These are phyloP conservation scores for Sturnus vulgaris DNA, from an alignment of 2,113 vertebrate species.

Conservation along the genomic window DNA sequence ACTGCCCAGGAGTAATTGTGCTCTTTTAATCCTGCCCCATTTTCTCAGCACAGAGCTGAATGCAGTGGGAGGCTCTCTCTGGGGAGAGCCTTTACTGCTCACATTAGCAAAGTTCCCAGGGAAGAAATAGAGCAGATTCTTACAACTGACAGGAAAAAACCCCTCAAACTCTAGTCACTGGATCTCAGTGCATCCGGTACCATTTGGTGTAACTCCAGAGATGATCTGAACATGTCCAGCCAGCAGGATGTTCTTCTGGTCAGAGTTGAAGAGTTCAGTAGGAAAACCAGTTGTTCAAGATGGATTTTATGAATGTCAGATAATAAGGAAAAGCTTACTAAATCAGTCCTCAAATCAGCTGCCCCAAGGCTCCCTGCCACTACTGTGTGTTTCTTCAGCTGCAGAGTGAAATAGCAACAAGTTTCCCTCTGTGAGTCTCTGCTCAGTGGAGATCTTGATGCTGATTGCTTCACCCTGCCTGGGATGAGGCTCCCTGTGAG, in stretches of 20 bases:
- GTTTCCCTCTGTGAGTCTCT: background rate
- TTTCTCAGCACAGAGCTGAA: background rate
- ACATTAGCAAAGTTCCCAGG: background rate
- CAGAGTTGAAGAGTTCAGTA: background rate
- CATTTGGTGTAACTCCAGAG: background rate
- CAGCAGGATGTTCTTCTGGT: background rate
- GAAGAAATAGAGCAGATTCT: background rate
- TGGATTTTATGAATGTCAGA: constrained; percentile 6
- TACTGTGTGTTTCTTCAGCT: constrained; percentile 51
- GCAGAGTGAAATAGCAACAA: constrained; percentile 29
- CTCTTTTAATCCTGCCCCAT: constrained; percentile 2
- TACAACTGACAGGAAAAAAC: background rate
- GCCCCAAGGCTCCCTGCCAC: constrained; percentile 25
- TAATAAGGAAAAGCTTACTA: background rate
- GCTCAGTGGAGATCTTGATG: background rate
- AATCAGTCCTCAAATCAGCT: background rate
- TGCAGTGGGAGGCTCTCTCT: background rate
- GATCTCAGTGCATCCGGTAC: background rate
- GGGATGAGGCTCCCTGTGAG: accelerated
- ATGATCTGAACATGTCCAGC: background rate
- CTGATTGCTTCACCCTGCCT: background rate
- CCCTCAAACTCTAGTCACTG: background rate
- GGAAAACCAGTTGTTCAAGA: background rate
- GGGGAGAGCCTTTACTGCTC: background rate
- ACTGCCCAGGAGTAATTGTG: background rate